Evolutionary conservation across 1,140 invertebrate species (phyloP), one percentile per base, ranked within the genome.

Genomic region (Leptopilina clavipes): DNA sequence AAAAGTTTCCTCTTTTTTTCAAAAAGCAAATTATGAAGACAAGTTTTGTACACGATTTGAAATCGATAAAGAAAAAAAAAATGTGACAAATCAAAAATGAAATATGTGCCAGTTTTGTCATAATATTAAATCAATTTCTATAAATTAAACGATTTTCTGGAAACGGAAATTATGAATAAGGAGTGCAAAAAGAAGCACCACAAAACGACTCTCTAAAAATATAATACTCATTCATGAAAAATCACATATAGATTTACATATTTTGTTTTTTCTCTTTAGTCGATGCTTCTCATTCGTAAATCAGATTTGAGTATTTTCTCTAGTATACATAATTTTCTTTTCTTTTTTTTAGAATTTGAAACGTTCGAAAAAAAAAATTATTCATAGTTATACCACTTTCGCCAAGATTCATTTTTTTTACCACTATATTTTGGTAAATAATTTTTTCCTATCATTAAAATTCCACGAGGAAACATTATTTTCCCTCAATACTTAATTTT

Each of bases 101-200:
- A 79, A 75, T 74, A 71, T 72, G 70, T 70, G 56, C 71, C 74
- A 74, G 7, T 31, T 71, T n/a, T n/a, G n/a, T n/a, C n/a, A n/a
- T n/a, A n/a, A n/a, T n/a, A n/a, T n/a, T n/a, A 71, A 71, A 48
- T 19, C 45, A 6, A 44, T 45, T 48, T 72, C 12, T 52, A 25
- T 48, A 83, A 70, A 82, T 45, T 78, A 80, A 25, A n/a, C n/a
- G n/a, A 1, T 65, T 65, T 31, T 14, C 11, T 65, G 25, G 59
- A 65, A 31, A 14, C 25, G 59, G 59, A 59, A 22, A 22, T 40
- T 19, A 19, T 59, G 54, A 59, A 65, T n/a, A 65, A 65, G 59
- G 59, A 65, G 22, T 31, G 59, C 59, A 22, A 65, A 65, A 65
- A 65, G 19, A 31, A 37, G 22, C 56, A 59, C 18, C 11, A 45